Evolutionary conservation across 2,113 vertebrate species (phyloP).

Genomic region (Protomyctophum bolini): DNA sequence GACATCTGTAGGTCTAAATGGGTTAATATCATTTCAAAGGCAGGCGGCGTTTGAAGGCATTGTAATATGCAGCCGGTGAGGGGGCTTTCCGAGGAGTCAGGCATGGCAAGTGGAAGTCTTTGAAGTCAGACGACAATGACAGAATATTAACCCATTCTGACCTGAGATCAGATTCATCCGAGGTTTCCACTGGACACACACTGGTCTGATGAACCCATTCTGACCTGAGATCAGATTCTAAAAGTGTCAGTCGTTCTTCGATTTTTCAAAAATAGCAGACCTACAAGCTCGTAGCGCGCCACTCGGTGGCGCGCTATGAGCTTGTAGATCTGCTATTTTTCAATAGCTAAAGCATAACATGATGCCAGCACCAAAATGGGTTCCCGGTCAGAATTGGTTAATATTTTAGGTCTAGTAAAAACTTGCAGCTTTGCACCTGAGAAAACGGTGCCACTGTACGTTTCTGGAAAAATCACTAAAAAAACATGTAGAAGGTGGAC

Average conservation of each 20-base stretch:
- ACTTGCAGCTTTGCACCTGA: background rate
- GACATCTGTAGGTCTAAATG: no score
- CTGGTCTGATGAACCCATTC: slow-evolving; percentile 46
- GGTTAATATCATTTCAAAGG: slow-evolving; percentile 77
- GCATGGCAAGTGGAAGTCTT: slow-evolving; percentile 63
- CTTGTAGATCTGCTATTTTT: no score
- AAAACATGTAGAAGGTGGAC: background rate
- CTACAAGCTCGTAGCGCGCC: no score
- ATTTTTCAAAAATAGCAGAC: no score
- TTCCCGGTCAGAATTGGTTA: no score
- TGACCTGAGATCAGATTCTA: no score
- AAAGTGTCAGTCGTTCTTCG: no score
- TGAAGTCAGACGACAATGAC: slow-evolving; percentile 78
- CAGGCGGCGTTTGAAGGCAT: slow-evolving; percentile 75
- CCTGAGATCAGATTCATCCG: no score
- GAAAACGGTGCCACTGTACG: no score
- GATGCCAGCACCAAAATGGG: no score
- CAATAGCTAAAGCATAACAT: no score
- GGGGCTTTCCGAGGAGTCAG: slow-evolving; percentile 58
- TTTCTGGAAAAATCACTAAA: background rate
- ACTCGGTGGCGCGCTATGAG: no score
- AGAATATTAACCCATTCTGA: slow-evolving; percentile 44
- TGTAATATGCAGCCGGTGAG: slow-evolving; percentile 71
- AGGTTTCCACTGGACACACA: slow-evolving; percentile 15
- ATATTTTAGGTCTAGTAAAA: background rate